phyloP scores from a whole-genome alignment of 2,113 vertebrate species.

The Catagonus wagneri region DNA sequence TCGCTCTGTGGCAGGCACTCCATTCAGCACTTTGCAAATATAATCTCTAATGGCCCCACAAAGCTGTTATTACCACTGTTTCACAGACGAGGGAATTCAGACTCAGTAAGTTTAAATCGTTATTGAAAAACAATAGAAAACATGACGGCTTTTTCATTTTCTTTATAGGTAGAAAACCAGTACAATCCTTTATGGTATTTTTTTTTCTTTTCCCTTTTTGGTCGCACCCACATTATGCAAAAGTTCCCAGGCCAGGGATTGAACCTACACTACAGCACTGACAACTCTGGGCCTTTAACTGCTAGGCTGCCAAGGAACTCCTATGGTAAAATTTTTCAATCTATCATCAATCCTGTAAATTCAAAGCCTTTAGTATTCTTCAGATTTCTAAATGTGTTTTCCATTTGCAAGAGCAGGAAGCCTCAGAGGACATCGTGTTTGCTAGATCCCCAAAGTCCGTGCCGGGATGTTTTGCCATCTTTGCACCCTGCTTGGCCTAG shows the following conservation, averaged over 20 bases:
- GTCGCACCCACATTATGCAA: too few species aligned
- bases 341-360: not conserved
- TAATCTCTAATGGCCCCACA: not conserved
- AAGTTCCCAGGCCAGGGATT: too few species aligned
- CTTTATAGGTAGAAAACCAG: too few species aligned
- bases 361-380: not conserved
- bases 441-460: not conserved
- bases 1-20: not conserved
- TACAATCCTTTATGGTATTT: too few species aligned
- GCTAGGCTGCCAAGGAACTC: too few species aligned
- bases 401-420: not conserved
- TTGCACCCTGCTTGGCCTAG: not conserved
- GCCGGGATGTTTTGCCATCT: not conserved
- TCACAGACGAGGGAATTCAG: too few species aligned
- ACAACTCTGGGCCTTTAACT: too few species aligned
- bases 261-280: too few species aligned
- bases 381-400: not conserved
- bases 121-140: too few species aligned
- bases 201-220: too few species aligned
- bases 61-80: not conserved
- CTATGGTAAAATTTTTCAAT: not conserved
- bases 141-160: too few species aligned
- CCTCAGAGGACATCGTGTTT: not conserved
- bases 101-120: too few species aligned
- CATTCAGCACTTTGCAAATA: not conserved